Evolutionary conservation across 92 coral and sea anemone genomes (phyloP), one percentile per base, ranked within the genome.

Genomic region (Porites divaricata): DNA sequence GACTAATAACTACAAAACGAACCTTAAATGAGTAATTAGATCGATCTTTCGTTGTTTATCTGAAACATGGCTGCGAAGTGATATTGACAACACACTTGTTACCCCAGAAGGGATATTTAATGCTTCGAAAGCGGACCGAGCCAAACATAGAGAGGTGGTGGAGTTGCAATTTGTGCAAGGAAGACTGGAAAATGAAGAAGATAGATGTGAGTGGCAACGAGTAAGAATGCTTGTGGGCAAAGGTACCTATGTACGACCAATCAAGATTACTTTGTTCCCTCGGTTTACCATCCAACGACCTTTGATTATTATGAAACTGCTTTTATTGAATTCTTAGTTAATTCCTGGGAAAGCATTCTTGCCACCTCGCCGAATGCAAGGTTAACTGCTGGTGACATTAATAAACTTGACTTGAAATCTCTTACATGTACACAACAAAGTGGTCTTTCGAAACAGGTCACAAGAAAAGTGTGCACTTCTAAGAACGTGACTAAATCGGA

Each of bases 231-330:
- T 69, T 80, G 63, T 80, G 85, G 85, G 85, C 78, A 50, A 70
- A 57, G 63, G 79, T 84, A 74, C 62, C 88, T 63, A 66, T n/a
- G n/a, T n/a, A n/a, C 78, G 24, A 72, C 87, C 57, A 83, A 83
- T 83, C 87, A 83, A 58, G 80, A 83, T 70, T 83, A 83, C 63
- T 83, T 53, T 56, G 81, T 72, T 71, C 87, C 57, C 54, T 80
- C 87, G 51, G 68, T 26, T 26, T 26, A 26, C 28, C 28, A 26
- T 26, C 28, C 2, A 26, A 26, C 28, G 28, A 26, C 28, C 28
- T 26, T 26, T 26, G 28, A 26, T 26, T 26, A 26, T 26, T 26
- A 2, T 26, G 28, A 26, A 26, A 26, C 28, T 26, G 28, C 28
- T 26, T 26, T 26, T 26, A 26, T 26, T 26, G 28, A 26, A 26